Evolutionary conservation across 2,113 vertebrate species (phyloP).

Genomic region (Amblyornis subalaris): DNA sequence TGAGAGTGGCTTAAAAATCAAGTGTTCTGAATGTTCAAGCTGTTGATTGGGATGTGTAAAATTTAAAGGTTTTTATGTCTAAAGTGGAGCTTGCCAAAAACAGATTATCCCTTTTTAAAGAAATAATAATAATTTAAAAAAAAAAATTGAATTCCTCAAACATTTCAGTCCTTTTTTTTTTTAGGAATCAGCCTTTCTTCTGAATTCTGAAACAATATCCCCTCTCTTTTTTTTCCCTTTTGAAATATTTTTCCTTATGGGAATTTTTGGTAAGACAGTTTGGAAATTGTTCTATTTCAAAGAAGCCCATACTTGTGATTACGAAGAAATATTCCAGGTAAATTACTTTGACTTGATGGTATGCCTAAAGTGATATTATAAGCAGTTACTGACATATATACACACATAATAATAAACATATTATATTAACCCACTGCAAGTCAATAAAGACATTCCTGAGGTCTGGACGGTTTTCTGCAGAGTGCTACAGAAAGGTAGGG

Average conservation of each 20-base stretch:
- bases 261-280: neutral
- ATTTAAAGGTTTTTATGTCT: neutral
- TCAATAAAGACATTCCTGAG: neutral
- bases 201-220: neutral
- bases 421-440: neutral
- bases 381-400: neutral
- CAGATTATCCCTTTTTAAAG: neutral
- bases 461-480: neutral
- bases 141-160: neutral
- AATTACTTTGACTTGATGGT: neutral
- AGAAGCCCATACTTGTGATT: fast-evolving
- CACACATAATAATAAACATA: neutral
- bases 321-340: neutral
- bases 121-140: neutral
- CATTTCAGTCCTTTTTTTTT: fast-evolving
- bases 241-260: neutral
- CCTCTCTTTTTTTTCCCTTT: fast-evolving
- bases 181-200: neutral
- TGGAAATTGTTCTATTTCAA: neutral
- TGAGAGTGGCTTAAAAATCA: neutral
- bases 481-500: neutral
- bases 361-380: neutral
- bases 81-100: neutral
- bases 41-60: neutral
- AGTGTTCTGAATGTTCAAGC: neutral